phyloP scores from a whole-genome alignment of 2,888 invertebrate species.

The Sinhomidia bicolor region DNA sequence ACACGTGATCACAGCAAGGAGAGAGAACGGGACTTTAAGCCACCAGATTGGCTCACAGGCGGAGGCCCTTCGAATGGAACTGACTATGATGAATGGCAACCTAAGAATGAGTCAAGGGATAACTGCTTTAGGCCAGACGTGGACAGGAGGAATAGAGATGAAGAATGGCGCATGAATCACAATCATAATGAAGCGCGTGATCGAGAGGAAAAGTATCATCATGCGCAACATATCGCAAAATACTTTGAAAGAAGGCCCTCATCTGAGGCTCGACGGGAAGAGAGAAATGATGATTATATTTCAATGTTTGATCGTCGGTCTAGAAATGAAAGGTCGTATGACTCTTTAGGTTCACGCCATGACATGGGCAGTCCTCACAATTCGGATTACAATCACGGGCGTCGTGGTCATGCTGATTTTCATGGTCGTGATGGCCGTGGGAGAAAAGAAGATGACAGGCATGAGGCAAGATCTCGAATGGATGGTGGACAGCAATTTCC shows the following conservation, averaged over 20 bases:
- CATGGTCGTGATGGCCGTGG: constrained; percentile 48
- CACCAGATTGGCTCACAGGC: constrained; percentile 48
- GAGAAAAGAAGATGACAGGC: constrained; percentile 26
- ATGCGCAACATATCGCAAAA: constrained; percentile 17
- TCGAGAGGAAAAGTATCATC: constrained; percentile 46
- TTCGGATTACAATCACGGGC: constrained; percentile 57
- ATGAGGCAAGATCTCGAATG: constrained; percentile 39
- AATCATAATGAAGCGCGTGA: constrained; percentile 59
- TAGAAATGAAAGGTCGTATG: constrained; percentile 28
- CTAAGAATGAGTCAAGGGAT: constrained; percentile 30
- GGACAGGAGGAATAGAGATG: constrained; percentile 42
- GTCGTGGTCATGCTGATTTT: constrained; percentile 2
- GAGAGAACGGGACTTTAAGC: constrained; percentile 46
- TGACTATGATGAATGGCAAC: constrained; percentile 47
- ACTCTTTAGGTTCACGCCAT: not conserved
- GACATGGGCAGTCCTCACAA: constrained; percentile 17
- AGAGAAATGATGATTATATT: constrained; percentile 52
- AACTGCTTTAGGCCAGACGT: constrained; percentile 25
- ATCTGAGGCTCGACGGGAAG: constrained; percentile 46
- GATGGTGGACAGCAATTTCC: constrained; percentile 10
- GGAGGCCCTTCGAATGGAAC: constrained; percentile 51
- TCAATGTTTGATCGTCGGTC: constrained; percentile 59
- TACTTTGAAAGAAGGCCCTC: constrained; percentile 53
- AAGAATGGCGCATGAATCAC: constrained; percentile 17
- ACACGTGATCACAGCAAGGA: constrained; percentile 30